These are phyloP conservation scores for Rhinatrema bivittatum DNA, from an alignment of 2,797 vertebrate species.

Conservation along the genomic window DNA sequence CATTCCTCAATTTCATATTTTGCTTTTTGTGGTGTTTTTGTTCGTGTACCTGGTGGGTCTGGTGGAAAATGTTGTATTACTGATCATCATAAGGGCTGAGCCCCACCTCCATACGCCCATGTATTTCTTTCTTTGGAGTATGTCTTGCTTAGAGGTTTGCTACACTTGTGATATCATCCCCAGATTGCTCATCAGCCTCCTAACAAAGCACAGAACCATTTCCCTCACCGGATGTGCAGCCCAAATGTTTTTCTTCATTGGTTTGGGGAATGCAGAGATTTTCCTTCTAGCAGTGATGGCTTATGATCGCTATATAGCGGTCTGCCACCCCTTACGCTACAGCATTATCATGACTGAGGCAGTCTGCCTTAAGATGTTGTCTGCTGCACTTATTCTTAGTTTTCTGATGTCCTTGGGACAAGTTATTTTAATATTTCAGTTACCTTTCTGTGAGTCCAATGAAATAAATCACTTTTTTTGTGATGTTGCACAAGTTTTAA, in stretches of 20 bases:
- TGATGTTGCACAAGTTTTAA: not conserved
- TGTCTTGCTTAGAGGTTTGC: conserved; percentile 26
- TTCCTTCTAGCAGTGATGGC: conserved; percentile 16
- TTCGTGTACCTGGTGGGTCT: conserved; percentile 21
- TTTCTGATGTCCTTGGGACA: not conserved
- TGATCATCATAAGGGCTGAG: conserved; percentile 11
- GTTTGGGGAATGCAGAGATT: conserved; percentile 4
- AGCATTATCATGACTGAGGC: not conserved
- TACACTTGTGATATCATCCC: conserved; percentile 25
- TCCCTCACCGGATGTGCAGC: conserved; percentile 8
- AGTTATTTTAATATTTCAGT: not conserved
- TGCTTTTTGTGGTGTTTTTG: conserved; percentile 20
- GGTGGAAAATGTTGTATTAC: conserved; percentile 16
- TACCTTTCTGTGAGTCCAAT: not conserved
- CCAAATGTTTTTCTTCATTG: conserved; percentile 26
- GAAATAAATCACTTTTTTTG: conserved; percentile 7
- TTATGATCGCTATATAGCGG: conserved; percentile 17
- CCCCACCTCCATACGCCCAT: conserved; percentile 19
- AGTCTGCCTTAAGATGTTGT: not conserved
- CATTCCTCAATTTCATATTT: conserved; percentile 11
- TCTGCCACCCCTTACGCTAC: conserved; percentile 3
- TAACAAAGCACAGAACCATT: conserved; percentile 1
- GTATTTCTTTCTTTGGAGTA: conserved; percentile 27
- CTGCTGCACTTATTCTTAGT: not conserved
- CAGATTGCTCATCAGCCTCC: conserved; percentile 16